Base-by-base conservation (phyloP, 1,140 invertebrate species). In the Drosophila insularis region DNA sequence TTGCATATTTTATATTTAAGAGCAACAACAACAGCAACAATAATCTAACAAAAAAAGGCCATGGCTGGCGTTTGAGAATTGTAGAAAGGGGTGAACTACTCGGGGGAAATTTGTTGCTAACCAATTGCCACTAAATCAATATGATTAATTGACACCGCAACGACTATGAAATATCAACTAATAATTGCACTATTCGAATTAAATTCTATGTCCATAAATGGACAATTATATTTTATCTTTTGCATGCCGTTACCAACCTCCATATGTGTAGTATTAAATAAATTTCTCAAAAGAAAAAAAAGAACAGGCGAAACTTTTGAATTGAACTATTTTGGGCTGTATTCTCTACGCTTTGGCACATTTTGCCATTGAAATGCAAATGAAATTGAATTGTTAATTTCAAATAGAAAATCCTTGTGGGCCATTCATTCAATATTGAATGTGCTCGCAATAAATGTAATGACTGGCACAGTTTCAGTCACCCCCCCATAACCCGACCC, bases 371-470 rank as follows among this genome's bases (percentile, higher is more conserved):
- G 84, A 89, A 89, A 89, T 89, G 84, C 84, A 89, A 89, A 89
- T 89, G 84, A 89, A 89, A 89, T 89, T 89, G 84, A 89, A 89
- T 89, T 89, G 84, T 89, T 89, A 89, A 89, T 89, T 89, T 89
- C 76, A 78, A 89, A 87, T 89, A 89, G 84, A 87, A 89, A 89
- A 89, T 87, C 82, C 82, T 89, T 78, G 80, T 66, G 80, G 76
- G 69, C 80, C 82, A 87, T 87, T 86, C 84, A 77, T 87, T 80
- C 82, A 87, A 89, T 89, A 89, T 87, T 87, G 84, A 86, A 86
- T 86, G 82, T 86, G 84, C 77, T 89, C 73, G 79, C 84, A 87
- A 87, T 87, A 89, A 87, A 87, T 87, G 82, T 89, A 89, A 89
- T 89, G 84, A 89, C 84, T 84, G 84, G 77, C 84, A 89, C 84